Percentiles rank a stretch among this genome's conserved stretches.
phyloP scores from a whole-genome alignment of 2,888 invertebrate genomes.

The Julus scanicus region DNA sequence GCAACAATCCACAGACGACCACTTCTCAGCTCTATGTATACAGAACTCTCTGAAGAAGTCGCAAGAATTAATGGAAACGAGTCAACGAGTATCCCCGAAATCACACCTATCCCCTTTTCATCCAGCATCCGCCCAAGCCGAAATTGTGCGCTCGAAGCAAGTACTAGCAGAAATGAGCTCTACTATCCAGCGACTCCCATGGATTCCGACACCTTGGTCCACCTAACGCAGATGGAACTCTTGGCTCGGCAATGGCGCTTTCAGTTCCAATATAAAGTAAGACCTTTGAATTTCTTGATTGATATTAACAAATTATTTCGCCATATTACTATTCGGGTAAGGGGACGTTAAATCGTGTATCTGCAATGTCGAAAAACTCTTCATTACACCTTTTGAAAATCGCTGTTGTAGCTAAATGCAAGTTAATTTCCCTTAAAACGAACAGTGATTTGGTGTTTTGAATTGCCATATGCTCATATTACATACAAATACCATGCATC shows the following conservation, averaged over 20 bases:
- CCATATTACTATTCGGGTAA: not conserved
- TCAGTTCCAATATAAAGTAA: slow-evolving; percentile 70
- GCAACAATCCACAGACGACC: not conserved
- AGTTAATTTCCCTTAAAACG: too few species aligned
- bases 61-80: not conserved
- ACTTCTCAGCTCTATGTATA: not conserved
- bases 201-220: slow-evolving; percentile 68
- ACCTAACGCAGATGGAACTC: slow-evolving; percentile 69
- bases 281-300: slow-evolving; percentile 71
- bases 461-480: too few species aligned
- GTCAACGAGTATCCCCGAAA: not conserved
- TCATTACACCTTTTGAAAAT: too few species aligned
- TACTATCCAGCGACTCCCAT: not conserved
- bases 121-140: not conserved
- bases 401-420: too few species aligned
- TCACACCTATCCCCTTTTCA: not conserved
- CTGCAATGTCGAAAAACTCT: too few species aligned
- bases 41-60: not conserved
- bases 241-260: slow-evolving; percentile 69
- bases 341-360: not conserved
- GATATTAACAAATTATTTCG: not conserved
- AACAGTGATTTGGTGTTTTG: too few species aligned
- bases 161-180: too few species aligned
- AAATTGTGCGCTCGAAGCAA: not conserved
- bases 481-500: too few species aligned